Base-by-base conservation (phyloP, 2,888 invertebrate genomes). In the Hyposoter didymator region DNA sequence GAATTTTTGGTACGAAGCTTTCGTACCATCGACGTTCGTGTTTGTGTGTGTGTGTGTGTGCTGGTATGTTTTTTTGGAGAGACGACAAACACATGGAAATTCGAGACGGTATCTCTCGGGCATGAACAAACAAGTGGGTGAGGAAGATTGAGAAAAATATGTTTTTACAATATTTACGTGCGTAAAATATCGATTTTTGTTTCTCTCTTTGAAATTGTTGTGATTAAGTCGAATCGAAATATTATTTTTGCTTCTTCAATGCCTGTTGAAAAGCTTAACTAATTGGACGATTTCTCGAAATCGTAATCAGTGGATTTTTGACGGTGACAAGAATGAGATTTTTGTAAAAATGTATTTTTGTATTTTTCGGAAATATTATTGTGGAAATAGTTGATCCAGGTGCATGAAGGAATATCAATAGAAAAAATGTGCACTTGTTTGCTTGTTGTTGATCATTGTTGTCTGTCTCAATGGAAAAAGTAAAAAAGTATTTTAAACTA, bases 61-160 rank as follows among this genome's bases (percentile, higher is more conserved):
- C 22, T 14, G 19, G 32, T 19, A 0, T 19, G 2, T 19, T 8
- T 52, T 4, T 52, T 12, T 14, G 22, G 59, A 28, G 28, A 59
- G 59, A 14, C 59, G 14, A 59, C 14, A 59, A 55, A 43, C 62
- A 8, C 62, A 32, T 28, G 74, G 6, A 32, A 28, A 74, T 73
- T 55, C 39, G 39, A 73, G 19, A 8, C 35, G 39, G 32, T 3
- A n/a, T 39, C 22, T 19, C 22, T 19, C 12, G 12, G 22, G 8
- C 55, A 22, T 8, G 39, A 22, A 19, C 5, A 22, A 59, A 43
- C 73, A 55, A 73, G n/a, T 72, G 32, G 55, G n/a, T 72, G 32
- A 39, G 22, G 14, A 55, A 14, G 14, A 70, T 72, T 73, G 32
- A 62, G 5, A 43, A 17, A n/a, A n/a, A 35, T 35, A 39, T n/a